phyloP scores from a whole-genome alignment of 64 coral and sea anemone genomes.

The Platygyra sinensis region DNA sequence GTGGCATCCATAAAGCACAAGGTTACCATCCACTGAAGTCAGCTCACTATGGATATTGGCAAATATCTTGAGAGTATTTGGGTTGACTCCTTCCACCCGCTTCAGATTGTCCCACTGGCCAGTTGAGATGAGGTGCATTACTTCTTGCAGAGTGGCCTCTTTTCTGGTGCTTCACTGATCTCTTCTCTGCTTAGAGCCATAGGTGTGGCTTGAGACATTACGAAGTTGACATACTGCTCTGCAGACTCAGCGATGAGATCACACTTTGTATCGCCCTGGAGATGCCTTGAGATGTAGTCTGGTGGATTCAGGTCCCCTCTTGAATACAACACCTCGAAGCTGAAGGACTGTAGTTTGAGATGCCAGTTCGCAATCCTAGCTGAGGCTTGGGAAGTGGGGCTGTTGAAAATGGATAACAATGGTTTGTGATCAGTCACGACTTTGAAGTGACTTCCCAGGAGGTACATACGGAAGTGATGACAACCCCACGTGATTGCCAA shows the following conservation, averaged over 20 bases:
- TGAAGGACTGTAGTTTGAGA: slow-evolving; percentile 5
- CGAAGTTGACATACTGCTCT: not conserved
- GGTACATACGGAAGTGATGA: slow-evolving; percentile 53
- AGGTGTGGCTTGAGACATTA: not conserved
- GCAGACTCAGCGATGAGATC: not conserved
- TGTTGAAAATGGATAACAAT: not conserved
- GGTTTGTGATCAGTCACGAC: slow-evolving; percentile 53
- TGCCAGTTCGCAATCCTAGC: not conserved
- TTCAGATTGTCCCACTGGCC: slow-evolving; percentile 39
- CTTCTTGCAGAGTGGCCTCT: slow-evolving; percentile 11
- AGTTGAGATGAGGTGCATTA: slow-evolving; percentile 33
- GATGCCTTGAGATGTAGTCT: slow-evolving; percentile 23
- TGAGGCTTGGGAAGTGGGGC: no score
- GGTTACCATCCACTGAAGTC: not conserved
- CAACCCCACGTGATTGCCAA: slow-evolving; percentile 54
- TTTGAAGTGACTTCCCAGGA: slow-evolving; percentile 47
- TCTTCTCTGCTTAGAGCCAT: slow-evolving; percentile 8
- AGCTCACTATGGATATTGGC: not conserved
- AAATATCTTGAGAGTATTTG: not conserved
- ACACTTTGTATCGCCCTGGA: not conserved
- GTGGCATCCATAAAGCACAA: no score
- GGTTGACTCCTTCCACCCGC: not conserved
- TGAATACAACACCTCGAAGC: slow-evolving; percentile 11
- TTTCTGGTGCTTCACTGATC: slow-evolving; percentile 2
- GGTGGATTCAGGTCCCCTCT: not conserved